Conservation (phyloP, 2,797 vertebrate genomes). For the Peromyscus nudipes region DNA sequence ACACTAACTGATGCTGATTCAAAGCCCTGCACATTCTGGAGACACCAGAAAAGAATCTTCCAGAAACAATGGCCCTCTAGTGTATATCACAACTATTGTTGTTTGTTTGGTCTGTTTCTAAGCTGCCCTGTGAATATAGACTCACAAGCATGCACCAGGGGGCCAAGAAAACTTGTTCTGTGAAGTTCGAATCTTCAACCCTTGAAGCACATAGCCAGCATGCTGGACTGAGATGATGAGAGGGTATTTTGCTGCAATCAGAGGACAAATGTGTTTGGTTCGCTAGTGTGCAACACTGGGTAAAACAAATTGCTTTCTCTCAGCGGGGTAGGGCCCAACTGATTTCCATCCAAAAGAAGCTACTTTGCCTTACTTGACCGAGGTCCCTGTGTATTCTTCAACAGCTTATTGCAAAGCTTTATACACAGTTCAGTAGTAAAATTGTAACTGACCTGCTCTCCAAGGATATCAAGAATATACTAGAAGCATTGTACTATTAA, state of each 20-base stretch:
- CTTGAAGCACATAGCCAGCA: background rate
- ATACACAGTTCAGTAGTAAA: background rate
- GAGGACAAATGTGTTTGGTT: background rate
- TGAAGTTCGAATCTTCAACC: constrained; percentile 1
- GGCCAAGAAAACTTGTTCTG: background rate
- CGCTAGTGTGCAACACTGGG: background rate
- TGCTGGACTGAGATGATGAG: background rate
- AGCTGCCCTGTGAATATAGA: background rate
- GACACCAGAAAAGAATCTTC: constrained; percentile 28
- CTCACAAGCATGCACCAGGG: background rate
- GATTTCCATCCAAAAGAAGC: background rate
- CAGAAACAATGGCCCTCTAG: background rate
- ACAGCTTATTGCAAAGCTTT: background rate
- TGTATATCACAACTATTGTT: background rate
- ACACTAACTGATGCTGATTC: constrained; percentile 17
- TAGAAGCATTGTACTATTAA: constrained; percentile 9
- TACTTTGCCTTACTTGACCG: background rate
- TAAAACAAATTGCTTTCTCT: background rate
- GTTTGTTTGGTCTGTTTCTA: background rate
- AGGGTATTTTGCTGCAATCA: background rate
- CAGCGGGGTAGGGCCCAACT: background rate
- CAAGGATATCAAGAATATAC: background rate
- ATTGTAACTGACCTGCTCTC: constrained; percentile 40
- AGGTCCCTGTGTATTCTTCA: background rate
- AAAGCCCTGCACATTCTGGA: constrained; percentile 27